phyloP scores from a whole-genome alignment of 2,888 invertebrate genomes.

The Drosophila bunnanda region DNA sequence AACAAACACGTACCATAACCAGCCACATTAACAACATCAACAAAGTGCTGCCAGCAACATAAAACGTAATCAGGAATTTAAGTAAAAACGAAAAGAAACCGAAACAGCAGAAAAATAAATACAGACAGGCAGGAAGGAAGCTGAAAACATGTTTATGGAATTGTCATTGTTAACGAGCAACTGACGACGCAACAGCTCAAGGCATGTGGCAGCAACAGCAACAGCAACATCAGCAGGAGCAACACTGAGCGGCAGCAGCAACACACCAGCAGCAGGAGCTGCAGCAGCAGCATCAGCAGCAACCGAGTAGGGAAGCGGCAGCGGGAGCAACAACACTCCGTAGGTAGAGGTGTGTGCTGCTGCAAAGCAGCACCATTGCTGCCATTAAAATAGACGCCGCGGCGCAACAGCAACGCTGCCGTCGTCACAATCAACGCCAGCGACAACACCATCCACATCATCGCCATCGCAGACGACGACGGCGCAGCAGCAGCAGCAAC shows the following conservation, averaged over 20 bases:
- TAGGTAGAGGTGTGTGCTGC: conserved; percentile 72
- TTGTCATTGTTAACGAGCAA: conserved; percentile 57
- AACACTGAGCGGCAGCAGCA: conserved; percentile 40
- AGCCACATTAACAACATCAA: conserved; percentile 26
- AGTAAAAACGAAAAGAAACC: conserved; percentile 28
- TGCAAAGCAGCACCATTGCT: conserved; percentile 80
- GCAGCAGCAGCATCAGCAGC: conserved; percentile 8
- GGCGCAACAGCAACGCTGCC: conserved; percentile 80
- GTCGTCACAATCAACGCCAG: conserved; percentile 79
- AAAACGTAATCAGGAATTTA: conserved; percentile 48
- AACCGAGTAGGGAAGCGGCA: conserved; percentile 18
- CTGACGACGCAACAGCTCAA: conserved; percentile 37
- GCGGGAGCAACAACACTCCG: conserved; percentile 42
- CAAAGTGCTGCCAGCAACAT: conserved; percentile 50
- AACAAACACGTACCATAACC: conserved; percentile 57
- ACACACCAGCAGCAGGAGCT: conserved; percentile 19
- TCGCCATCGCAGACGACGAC: conserved; percentile 74
- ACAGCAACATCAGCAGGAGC: conserved; percentile 19
- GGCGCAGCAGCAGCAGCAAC: conserved; percentile 52
- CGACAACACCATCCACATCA: conserved; percentile 75
- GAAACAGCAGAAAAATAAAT: conserved; percentile 14
- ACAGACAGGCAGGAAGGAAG: conserved; percentile 44
- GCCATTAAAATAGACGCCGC: conserved; percentile 81
- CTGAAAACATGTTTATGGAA: conserved; percentile 64
- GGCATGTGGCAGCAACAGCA: conserved; percentile 56